Percentiles rank a stretch among this genome's conserved stretches.
Evolutionary conservation across 2,888 invertebrate species (phyloP).

Genomic region (Acanthosoma haemorrhoidale): DNA sequence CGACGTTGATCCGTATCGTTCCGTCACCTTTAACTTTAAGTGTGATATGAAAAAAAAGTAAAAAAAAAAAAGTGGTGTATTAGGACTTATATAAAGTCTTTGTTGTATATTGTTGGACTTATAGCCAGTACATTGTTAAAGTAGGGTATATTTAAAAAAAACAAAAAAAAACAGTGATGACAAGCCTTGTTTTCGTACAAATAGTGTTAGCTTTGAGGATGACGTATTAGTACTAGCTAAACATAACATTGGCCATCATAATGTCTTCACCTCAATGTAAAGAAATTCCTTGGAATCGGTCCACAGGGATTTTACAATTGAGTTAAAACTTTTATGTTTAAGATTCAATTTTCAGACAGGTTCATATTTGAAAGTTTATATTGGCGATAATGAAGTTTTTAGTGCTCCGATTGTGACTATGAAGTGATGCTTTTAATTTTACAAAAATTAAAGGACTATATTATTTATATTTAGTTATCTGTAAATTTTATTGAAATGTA

Average conservation of each 20-base stretch:
- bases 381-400: background rate
- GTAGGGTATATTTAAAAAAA: constrained; percentile 11
- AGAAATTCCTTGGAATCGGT: constrained; percentile 13
- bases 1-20: constrained; percentile 2
- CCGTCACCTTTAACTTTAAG: background rate
- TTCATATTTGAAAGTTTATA: constrained; percentile 26
- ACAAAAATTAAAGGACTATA: constrained; percentile 1
- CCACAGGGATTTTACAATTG: constrained; percentile 12
- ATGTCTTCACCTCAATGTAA: constrained; percentile 8
- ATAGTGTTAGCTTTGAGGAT: constrained; percentile 22
- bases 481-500: background rate
- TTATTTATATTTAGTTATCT: constrained; percentile 24
- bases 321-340: constrained; percentile 19
- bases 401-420: background rate
- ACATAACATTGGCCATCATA: constrained; percentile 22
- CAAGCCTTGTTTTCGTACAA: constrained; percentile 28
- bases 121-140: constrained; percentile 18
- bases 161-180: constrained; percentile 3
- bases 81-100: constrained; percentile 22
- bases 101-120: constrained; percentile 26
- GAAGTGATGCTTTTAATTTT: constrained; percentile 19
- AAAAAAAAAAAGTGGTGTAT: constrained; percentile 12
- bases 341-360: constrained; percentile 24
- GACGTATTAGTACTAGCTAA: constrained; percentile 23
- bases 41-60: background rate